phyloP scores from a whole-genome alignment of 2,113 vertebrate species.

The Pygoscelis antarcticus region DNA sequence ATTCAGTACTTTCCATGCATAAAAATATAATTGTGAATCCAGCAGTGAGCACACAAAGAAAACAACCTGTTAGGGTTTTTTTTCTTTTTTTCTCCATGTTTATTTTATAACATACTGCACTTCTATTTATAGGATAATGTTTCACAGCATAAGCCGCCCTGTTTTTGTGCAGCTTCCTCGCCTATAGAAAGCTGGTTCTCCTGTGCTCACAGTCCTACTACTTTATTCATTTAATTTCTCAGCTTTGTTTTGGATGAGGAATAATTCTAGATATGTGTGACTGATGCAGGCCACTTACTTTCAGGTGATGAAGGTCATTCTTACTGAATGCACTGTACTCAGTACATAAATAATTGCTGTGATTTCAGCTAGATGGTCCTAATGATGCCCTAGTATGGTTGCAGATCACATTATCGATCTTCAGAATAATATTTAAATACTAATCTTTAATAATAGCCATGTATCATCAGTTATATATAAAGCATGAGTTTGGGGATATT shows the following conservation, averaged over 20 bases:
- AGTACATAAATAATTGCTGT: neutral
- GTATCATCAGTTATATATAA: neutral
- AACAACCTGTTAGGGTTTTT: neutral
- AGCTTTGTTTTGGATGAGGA: neutral
- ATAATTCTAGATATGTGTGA: neutral
- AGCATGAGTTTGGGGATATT: neutral
- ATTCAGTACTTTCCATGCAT: neutral
- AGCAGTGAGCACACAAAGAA: neutral
- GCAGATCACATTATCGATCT: neutral
- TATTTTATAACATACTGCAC: constrained; percentile 10
- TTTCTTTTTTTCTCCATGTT: neutral
- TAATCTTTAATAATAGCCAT: neutral
- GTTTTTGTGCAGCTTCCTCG: neutral
- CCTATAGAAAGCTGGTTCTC: neutral
- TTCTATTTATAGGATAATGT: constrained; percentile 13
- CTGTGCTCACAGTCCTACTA: neutral
- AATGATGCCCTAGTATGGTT: neutral
- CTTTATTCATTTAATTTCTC: neutral
- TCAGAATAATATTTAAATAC: neutral
- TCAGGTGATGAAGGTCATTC: neutral
- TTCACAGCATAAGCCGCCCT: neutral
- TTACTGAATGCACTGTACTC: neutral
- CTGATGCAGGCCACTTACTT: neutral
- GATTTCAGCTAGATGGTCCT: neutral
- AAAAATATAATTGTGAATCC: neutral